Conservation (phyloP, 2,113 vertebrate species). For the Neoarius graeffei region DNA sequence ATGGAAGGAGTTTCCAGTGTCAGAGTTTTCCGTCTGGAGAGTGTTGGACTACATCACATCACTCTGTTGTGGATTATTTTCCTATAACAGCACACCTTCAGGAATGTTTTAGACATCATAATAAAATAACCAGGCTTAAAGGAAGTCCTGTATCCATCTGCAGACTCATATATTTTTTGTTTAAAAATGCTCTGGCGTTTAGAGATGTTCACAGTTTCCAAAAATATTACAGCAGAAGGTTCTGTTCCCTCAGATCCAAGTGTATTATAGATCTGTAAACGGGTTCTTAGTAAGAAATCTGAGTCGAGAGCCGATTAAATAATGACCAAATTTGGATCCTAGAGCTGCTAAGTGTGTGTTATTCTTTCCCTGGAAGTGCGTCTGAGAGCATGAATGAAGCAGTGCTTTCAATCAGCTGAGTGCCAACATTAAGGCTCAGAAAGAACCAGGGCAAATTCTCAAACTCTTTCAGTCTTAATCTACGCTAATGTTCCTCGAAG, state of each 20-base stretch:
- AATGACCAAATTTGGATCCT: background rate
- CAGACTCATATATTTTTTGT: background rate
- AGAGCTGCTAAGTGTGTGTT: background rate
- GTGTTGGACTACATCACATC: background rate
- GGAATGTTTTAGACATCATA: background rate
- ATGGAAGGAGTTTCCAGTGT: background rate
- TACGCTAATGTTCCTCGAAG: constrained; percentile 18
- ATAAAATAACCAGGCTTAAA: background rate
- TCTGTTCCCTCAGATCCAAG: background rate
- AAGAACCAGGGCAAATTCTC: background rate
- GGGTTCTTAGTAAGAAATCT: background rate
- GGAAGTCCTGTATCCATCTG: background rate
- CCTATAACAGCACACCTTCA: background rate
- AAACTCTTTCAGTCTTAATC: background rate
- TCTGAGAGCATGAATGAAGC: constrained; percentile 9
- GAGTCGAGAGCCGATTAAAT: background rate
- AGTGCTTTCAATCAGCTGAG: background rate
- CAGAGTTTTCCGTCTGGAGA: background rate
- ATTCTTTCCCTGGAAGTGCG: background rate
- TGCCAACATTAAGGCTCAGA: background rate
- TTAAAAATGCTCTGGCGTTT: background rate
- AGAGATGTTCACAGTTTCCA: background rate
- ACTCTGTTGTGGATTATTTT: background rate
- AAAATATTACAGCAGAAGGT: background rate
- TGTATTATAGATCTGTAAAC: background rate